phyloP scores from a whole-genome alignment of 2,797 vertebrate genomes.

The Amazona ochrocephala region DNA sequence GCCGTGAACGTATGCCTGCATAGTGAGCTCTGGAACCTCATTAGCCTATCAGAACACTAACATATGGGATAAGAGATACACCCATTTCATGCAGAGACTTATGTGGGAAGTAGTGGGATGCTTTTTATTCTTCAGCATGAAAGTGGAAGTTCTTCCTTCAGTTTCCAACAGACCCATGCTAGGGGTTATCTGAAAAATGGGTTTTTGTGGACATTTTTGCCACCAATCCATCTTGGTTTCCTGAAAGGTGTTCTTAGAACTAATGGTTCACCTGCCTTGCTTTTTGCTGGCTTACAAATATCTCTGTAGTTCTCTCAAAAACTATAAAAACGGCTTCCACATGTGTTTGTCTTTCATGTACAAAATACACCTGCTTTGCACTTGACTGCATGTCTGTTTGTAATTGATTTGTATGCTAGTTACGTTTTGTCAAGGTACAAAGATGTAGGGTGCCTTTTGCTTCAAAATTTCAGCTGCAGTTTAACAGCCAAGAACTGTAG shows the following conservation, averaged over 20 bases:
- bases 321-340: not conserved
- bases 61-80: not conserved
- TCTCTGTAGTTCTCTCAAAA: not conserved
- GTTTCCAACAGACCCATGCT: not conserved
- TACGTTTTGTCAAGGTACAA: not conserved
- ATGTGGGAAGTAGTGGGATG: not conserved
- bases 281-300: not conserved
- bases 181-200: not conserved
- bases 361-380: conserved; percentile 3
- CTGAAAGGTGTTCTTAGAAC: not conserved
- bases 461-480: not conserved
- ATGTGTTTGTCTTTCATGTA: not conserved
- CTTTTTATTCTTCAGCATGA: not conserved
- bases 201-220: not conserved
- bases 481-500: not conserved
- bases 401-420: not conserved
- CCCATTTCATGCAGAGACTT: not conserved
- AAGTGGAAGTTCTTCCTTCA: not conserved
- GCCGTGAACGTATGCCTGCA: not conserved
- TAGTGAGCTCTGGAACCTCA: not conserved
- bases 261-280: not conserved
- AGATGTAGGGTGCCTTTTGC: not conserved
- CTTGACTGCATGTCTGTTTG: conserved; percentile 5
- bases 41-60: not conserved
- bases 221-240: not conserved